Evolutionary conservation across 1,140 invertebrate genomes (phyloP).

Genomic region (Dreissena rostriformis): DNA sequence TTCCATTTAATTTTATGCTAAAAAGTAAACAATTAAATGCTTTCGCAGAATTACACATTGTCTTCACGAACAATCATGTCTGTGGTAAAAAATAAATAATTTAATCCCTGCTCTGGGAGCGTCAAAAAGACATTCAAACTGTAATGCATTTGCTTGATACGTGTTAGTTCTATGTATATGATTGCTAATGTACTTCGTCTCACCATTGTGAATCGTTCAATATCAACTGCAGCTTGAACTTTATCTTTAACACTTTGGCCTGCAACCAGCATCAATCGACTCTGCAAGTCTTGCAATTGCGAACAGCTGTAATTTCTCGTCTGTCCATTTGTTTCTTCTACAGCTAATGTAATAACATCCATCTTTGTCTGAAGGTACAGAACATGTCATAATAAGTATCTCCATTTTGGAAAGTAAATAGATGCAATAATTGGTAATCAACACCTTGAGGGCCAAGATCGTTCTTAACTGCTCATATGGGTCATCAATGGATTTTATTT

Average conservation of each 20-base stretch:
- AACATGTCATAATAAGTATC: too few relatives aligned
- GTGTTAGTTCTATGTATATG: background rate
- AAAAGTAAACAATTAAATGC: too few relatives aligned
- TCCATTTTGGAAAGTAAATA: too few relatives aligned
- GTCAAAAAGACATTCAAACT: background rate
- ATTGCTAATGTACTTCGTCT: background rate
- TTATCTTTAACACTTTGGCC: constrained; percentile 70
- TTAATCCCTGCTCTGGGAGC: background rate
- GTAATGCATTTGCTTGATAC: background rate
- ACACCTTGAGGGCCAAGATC: too few relatives aligned
- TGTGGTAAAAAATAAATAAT: background rate
- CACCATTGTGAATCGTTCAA: constrained; percentile 73
- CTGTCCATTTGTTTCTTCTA: constrained; percentile 38
- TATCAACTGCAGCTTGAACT: constrained; percentile 68
- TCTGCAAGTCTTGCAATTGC: constrained; percentile 74
- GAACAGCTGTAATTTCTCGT: constrained; percentile 58
- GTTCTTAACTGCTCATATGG: too few relatives aligned
- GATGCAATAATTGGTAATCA: too few relatives aligned
- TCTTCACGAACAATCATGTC: too few relatives aligned
- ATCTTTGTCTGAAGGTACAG: background rate
- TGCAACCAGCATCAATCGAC: constrained; percentile 76
- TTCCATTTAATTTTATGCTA: too few relatives aligned
- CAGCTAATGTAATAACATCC: constrained; percentile 37
- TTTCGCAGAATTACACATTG: too few relatives aligned
- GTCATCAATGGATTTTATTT: too few relatives aligned